Evolutionary conservation across 2,888 invertebrate genomes (phyloP).

Genomic region (Drosophila robusta): DNA sequence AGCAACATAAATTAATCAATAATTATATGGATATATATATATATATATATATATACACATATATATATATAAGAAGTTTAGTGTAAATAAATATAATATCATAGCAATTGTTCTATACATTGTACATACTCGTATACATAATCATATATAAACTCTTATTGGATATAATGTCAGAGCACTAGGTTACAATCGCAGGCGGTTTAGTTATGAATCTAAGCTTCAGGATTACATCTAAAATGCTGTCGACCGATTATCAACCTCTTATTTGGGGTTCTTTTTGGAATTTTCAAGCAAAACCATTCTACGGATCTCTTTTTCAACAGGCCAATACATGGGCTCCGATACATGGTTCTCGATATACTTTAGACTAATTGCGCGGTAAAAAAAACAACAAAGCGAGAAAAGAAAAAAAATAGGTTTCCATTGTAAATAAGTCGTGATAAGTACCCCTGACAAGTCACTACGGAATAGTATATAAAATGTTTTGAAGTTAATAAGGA

Average conservation of each 20-base stretch:
- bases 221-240: background rate
- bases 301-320: background rate
- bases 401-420: no score
- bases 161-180: background rate
- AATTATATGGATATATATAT: no score
- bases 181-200: background rate
- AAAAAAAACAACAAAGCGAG: no score
- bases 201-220: background rate
- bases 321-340: background rate
- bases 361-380: no score
- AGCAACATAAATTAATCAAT: background rate
- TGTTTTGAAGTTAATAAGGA: no score
- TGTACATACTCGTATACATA: constrained; percentile 5
- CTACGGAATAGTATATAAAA: no score
- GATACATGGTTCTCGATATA: background rate
- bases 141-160: background rate
- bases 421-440: no score
- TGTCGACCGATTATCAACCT: background rate
- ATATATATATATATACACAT: no score
- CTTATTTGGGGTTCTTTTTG: background rate
- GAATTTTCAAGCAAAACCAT: background rate
- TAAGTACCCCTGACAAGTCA: no score
- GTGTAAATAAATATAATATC: background rate
- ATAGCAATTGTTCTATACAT: background rate
- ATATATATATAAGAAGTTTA: no score